phyloP scores from a whole-genome alignment of 2,797 vertebrate species.

The Pelobates cultripes region DNA sequence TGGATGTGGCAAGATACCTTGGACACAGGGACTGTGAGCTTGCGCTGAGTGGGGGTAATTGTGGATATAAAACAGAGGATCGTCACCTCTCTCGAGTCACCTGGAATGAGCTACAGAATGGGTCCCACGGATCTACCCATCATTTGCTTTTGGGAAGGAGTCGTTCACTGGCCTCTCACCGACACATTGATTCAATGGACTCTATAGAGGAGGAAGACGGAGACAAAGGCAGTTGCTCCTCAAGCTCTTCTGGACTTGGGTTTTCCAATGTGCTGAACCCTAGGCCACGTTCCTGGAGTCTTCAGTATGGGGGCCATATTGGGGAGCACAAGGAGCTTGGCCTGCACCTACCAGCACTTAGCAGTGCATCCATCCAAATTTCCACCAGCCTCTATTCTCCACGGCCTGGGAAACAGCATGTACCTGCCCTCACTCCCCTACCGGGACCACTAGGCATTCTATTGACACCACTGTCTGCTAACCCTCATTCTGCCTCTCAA shows the following conservation, averaged over 20 bases:
- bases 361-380: conserved; percentile 35
- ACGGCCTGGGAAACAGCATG: conserved; percentile 43
- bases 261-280: conserved; percentile 58
- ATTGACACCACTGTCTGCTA: conserved; percentile 37
- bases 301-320: conserved; percentile 35
- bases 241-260: conserved; percentile 14
- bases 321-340: conserved; percentile 23
- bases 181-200: conserved; percentile 65
- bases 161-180: conserved; percentile 10
- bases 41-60: conserved; percentile 56
- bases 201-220: conserved; percentile 70
- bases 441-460: conserved; percentile 46
- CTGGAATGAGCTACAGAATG: not conserved
- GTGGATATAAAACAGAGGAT: not conserved
- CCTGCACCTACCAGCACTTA: conserved; percentile 22
- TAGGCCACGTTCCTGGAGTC: conserved; percentile 44
- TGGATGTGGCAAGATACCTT: conserved; percentile 70
- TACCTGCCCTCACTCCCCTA: conserved; percentile 26
- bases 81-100: not conserved
- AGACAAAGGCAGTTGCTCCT: conserved; percentile 54
- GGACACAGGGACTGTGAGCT: conserved; percentile 69
- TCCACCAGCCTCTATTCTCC: conserved; percentile 46
- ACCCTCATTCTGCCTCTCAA: not conserved
- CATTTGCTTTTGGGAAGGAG: conserved; percentile 30
- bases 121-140: not conserved